Percentiles rank a stretch among this genome's conserved stretches.
phyloP scores from a whole-genome alignment of 2,113 vertebrate genomes.

The Pseudorhombus dupliciocellatus region DNA sequence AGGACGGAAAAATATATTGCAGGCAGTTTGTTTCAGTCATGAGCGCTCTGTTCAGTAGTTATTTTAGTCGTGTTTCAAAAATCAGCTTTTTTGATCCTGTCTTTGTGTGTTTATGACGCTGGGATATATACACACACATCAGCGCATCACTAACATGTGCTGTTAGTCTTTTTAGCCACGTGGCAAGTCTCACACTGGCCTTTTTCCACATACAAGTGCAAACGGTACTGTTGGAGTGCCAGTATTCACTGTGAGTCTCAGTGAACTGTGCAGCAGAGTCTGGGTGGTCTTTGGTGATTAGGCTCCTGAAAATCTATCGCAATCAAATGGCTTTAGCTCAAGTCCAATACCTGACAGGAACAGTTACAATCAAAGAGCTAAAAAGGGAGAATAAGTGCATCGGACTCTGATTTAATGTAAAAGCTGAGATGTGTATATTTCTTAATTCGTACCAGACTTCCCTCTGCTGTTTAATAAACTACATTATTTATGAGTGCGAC shows the following conservation, averaged over 20 bases:
- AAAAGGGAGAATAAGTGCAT: neutral
- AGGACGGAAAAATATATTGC: constrained; percentile 2
- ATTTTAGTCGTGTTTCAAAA: neutral
- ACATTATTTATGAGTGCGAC: neutral
- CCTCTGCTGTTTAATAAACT: neutral
- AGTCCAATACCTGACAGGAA: neutral
- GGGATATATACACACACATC: neutral
- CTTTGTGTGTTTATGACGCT: neutral
- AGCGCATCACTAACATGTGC: neutral
- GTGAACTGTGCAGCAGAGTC: constrained; percentile 4
- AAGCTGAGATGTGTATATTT: neutral
- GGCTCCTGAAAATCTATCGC: neutral
- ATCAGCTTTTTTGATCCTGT: neutral
- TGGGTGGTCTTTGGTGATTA: constrained; percentile 16
- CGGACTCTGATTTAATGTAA: neutral
- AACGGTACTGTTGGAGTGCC: neutral
- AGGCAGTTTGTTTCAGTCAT: neutral
- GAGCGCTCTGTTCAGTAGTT: neutral
- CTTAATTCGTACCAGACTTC: neutral
- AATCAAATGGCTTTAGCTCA: constrained; percentile 4
- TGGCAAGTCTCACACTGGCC: neutral
- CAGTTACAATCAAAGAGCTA: neutral
- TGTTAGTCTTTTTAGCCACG: neutral
- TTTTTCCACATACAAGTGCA: neutral
- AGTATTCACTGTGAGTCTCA: neutral